phyloP scores from a whole-genome alignment of 2,797 vertebrate genomes.

The Pseudomugil tenellus region DNA sequence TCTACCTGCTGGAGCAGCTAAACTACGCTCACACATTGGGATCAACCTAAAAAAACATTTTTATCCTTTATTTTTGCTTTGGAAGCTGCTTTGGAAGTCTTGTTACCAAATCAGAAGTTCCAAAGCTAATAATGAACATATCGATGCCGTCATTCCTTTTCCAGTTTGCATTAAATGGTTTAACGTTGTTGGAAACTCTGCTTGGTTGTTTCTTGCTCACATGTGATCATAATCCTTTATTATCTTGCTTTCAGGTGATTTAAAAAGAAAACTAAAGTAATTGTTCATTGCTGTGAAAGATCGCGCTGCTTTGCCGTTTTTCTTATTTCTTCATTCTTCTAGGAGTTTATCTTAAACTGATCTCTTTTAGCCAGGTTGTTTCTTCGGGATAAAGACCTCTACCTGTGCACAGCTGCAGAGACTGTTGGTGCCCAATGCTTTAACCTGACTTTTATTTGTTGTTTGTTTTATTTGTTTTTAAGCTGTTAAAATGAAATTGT shows the following conservation, averaged over 20 bases:
- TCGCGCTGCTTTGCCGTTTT: not conserved
- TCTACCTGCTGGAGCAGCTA: not conserved
- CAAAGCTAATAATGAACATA: not conserved
- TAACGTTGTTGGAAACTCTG: not conserved
- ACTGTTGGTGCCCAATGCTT: not conserved
- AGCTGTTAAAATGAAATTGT: slow-evolving; percentile 30
- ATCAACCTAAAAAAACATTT: not conserved
- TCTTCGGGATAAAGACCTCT: not conserved
- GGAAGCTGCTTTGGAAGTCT: not conserved
- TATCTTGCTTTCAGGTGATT: slow-evolving; percentile 30
- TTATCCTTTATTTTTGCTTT: not conserved
- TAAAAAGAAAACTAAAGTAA: not conserved
- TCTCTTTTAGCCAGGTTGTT: slow-evolving; percentile 11
- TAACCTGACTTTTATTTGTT: too few species aligned
- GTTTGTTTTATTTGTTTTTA: not conserved
- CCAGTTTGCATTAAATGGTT: not conserved
- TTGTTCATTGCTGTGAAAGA: not conserved
- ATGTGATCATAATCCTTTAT: not conserved
- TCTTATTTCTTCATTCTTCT: not conserved
- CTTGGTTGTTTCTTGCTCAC: not conserved
- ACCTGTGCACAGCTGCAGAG: not conserved
- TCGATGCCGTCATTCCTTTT: slow-evolving; percentile 2
- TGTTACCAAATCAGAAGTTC: not conserved
- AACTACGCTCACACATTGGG: not conserved
- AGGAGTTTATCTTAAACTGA: not conserved